Evolutionary conservation across 1,140 invertebrate species (phyloP), one percentile per base, ranked within the genome.

Genomic region (Drosophila parvula): DNA sequence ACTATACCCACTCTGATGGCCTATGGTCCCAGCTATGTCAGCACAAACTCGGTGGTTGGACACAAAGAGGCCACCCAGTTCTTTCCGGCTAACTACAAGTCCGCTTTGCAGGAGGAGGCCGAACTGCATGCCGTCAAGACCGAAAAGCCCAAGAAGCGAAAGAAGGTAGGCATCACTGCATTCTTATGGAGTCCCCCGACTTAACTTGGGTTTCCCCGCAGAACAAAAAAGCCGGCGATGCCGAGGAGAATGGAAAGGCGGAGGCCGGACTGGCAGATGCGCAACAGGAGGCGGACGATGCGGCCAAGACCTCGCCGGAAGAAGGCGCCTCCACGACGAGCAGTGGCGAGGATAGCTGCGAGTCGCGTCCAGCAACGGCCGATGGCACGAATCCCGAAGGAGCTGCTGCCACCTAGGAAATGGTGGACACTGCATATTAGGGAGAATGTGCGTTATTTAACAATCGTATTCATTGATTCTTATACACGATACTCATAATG

Each of bases 51-150:
- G 0, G 94, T 94, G 30, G 81, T 93, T 16, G 95, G 95, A 0
- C 92, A 92, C 28, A 90, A 93, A 51, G 94, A 95, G 76, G 94
- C 94, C 57, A 76, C 75, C 5, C 84, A 93, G 50, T 94, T 95
- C 92, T 95, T 95, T 80, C 94, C 94, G 4, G 92, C 93, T 16
- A 94, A 92, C 10, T 95, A 95, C 84, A 93, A 93, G 36, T 90
- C 90, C 0, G 86, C 81, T 0, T 16, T 68, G 51, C 81, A 91
- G 44, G 90, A 91, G 44, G 81, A 90, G 51, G 78, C 68, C 14
- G 81, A 90, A 10, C 51, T 90, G 41, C 78, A 84, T 44, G 86
- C 85, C 1, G 86, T 84, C 8, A 90, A 90, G 38, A 43, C 81
- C 1, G 85, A 90, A 18, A 89, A 89, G 45, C 85, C 84, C 12